Base-by-base conservation (phyloP, 1,140 invertebrate species). In the Drosophila navojoa region DNA sequence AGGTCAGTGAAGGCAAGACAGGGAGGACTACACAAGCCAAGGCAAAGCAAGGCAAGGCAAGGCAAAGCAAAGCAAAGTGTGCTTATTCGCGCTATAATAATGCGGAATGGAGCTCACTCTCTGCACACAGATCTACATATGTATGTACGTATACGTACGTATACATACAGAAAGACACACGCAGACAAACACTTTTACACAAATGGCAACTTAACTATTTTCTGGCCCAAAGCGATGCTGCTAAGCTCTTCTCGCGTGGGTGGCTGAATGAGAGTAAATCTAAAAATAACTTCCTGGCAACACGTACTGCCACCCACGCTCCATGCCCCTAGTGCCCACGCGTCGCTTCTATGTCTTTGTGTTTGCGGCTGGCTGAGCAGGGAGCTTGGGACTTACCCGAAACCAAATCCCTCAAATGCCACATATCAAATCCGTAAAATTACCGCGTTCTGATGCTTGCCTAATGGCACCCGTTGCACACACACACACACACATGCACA, bases 391-490 rank as follows among this genome's bases (percentile, higher is more conserved):
- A 68, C 40, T 25, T n/a, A 50, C 52, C 25, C n/a, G 42, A 27
- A 67, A 47, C 49, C 29, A 68, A 72, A 68, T 60, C 63, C 55
- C 63, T 54, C 32, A 53, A 42, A 42, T 61, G 49, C 62, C 54
- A 61, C 49, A 82, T 45, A 67, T 53, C 49, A 45, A 47, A 44
- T 58, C 54, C 62, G 15, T 35, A 72, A 66, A 67, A 57, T 72
- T 67, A 63, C 63, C 79, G 71, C 80, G 59, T 50, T 76, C 76
- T 79, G 82, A 81, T 84, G 81, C 80, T 85, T 80, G 80, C 81
- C 81, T 80, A 85, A 84, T 77, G 72, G 61, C 27, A 68, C 27
- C 59, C 62, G 9, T 60, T 22, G 61, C 45, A 69, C 49, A 38
- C 35, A 19, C 45, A 73, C 35, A 10, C 35, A 38, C 2, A 19